Conservation (phyloP, 2,888 invertebrate genomes). For the Hipparchia semele region DNA sequence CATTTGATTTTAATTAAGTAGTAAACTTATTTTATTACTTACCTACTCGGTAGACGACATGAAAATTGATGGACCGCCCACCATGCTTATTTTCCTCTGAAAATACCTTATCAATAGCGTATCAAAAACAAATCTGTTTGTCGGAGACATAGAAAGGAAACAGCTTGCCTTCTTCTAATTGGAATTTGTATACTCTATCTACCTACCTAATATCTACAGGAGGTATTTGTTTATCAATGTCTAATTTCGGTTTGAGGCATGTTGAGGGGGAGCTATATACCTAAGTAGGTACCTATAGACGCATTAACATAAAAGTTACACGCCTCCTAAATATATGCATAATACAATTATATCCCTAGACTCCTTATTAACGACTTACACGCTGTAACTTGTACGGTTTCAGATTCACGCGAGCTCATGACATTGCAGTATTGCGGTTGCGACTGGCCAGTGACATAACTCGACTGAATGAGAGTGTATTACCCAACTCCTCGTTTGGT, state of each 20-base stretch:
- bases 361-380: not conserved
- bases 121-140: slow-evolving; percentile 38
- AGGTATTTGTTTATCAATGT: too few species aligned
- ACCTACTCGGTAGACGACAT: not conserved
- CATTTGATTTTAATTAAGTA: not conserved
- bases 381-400: slow-evolving; percentile 49
- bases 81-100: slow-evolving; percentile 19
- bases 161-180: slow-evolving; percentile 29
- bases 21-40: not conserved
- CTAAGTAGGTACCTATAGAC: too few species aligned
- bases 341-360: not conserved
- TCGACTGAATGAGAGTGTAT: slow-evolving; percentile 53
- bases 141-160: slow-evolving; percentile 30
- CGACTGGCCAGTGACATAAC: slow-evolving; percentile 52
- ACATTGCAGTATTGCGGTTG: slow-evolving; percentile 68
- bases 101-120: slow-evolving; percentile 10
- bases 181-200: slow-evolving; percentile 15
- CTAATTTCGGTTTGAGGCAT: too few species aligned
- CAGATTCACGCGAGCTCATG: slow-evolving; percentile 69
- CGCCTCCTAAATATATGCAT: too few species aligned
- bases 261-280: too few species aligned
- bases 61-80: slow-evolving; percentile 3
- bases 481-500: slow-evolving; percentile 68
- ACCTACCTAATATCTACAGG: too few species aligned
- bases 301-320: too few species aligned